Evolutionary conservation across 1,140 invertebrate species (phyloP), one percentile per base, ranked within the genome.

Genomic region (Drosophila insularis): DNA sequence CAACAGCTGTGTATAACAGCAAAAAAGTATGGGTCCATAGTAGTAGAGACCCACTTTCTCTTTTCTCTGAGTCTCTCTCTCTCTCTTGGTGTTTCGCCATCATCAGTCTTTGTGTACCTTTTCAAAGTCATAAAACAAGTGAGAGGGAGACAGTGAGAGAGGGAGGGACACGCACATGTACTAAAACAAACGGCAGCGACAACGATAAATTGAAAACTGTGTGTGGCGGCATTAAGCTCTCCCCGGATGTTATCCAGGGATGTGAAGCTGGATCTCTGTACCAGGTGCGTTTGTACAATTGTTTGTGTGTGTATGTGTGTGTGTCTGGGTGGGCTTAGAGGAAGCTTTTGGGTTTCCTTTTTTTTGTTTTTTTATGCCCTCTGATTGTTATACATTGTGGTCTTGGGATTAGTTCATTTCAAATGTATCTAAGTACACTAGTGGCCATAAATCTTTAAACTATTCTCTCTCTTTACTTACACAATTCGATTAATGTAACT

Each of bases 121-220:
- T 37, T 35, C 13, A 58, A 58, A 58, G 55, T 58, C 55, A 58
- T 58, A 58, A 58, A 58, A 58, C 55, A 58, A 32, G 55, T 14
- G 23, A 32, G 40, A 50, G 43, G 4, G 2, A 21, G 43, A 46
- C 7, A 8, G 14, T 0, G 14, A 10, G 13, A 10, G 43, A 19
- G 43, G 10, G 7, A 21, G 19, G 43, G 17, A 11, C 43, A 58
- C 55, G 32, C 14, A 58, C 55, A 58, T 50, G 17, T 50, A 50
- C 43, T 21, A 58, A 58, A 58, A 58, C 55, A 58, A 58, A 58
- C 5, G 55, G 31, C 55, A 58, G 27, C 7, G 17, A 37, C 7
- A 11, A 58, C 55, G 55, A 58, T 58, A 58, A 58, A 58, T 58
- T 58, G 55, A 58, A 58, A 58, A 58, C 55, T 58, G 55, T 58